phyloP scores from a whole-genome alignment of 2,888 invertebrate species.

The Phragmatobia fuliginosa region DNA sequence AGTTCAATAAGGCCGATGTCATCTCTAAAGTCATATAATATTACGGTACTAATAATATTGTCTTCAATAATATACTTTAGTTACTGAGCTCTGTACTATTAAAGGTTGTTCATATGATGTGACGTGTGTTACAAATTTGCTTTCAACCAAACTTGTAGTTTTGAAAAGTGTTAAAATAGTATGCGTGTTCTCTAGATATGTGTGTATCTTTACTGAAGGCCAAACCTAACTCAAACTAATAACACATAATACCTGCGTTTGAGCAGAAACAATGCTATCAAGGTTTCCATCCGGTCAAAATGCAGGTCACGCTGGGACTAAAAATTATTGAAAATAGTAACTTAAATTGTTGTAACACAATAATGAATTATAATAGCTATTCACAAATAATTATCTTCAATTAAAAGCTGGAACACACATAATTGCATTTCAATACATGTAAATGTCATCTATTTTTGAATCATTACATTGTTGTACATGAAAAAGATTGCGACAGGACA shows the following conservation, averaged over 20 bases:
- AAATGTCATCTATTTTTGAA: neutral
- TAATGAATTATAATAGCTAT: too few species aligned
- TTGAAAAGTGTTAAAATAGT: neutral
- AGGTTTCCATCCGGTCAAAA: neutral
- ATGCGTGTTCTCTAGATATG: neutral
- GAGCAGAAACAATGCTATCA: neutral
- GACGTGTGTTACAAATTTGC: neutral
- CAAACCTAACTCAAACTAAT: too few species aligned
- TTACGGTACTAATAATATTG: too few species aligned
- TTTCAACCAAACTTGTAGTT: neutral
- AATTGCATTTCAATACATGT: too few species aligned
- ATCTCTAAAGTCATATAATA: too few species aligned
- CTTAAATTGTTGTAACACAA: neutral
- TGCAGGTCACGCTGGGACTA: neutral
- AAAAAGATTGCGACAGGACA: conserved; percentile 43
- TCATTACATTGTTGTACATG: conserved; percentile 38
- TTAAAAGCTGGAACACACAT: neutral
- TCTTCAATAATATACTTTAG: too few species aligned
- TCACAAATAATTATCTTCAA: neutral
- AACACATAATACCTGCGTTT: neutral
- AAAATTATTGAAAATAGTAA: neutral
- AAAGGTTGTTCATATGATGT: too few species aligned
- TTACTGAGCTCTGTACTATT: too few species aligned
- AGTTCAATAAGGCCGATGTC: too few species aligned
- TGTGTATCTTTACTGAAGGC: neutral